Percentiles rank a stretch among this genome's conserved stretches.
Conservation (phyloP, 2,888 invertebrate species). For the Erebia epiphron region DNA sequence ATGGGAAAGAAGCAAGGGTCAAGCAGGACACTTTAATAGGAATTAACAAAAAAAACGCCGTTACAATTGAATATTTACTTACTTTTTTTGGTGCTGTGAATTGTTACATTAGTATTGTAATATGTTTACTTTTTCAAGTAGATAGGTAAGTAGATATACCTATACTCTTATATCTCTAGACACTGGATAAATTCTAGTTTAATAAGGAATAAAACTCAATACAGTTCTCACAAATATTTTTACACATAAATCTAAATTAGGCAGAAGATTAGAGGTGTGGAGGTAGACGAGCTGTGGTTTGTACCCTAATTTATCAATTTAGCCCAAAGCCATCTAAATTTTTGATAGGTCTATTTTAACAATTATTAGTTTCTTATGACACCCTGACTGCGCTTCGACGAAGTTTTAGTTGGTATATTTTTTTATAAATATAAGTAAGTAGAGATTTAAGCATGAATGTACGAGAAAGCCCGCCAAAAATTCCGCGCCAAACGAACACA, state of each 20-base stretch:
- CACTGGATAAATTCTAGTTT: neutral
- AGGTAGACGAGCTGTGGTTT: no score
- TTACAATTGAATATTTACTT: conserved; percentile 38
- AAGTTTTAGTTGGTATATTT: neutral
- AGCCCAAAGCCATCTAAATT: no score
- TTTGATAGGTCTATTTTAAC: no score
- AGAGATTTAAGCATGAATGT: neutral
- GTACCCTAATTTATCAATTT: no score
- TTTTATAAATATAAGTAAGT: neutral
- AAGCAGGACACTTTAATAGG: conserved; percentile 14
- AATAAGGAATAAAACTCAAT: neutral
- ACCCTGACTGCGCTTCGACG: no score
- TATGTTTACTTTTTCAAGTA: neutral
- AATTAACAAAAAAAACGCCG: conserved; percentile 18
- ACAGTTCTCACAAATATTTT: no score
- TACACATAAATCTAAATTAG: no score
- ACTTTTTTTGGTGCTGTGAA: neutral
- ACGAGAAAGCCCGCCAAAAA: conserved; percentile 62
- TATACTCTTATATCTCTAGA: no score
- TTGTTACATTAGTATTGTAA: conserved; percentile 1
- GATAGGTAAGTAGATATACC: no score
- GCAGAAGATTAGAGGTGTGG: neutral
- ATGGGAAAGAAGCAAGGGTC: conserved; percentile 64
- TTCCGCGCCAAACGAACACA: conserved; percentile 72
- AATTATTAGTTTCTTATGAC: no score